Percentiles rank a stretch among this genome's conserved stretches.
phyloP scores from a whole-genome alignment of 1,140 invertebrate species.

The Caenorhabditis briggsae region DNA sequence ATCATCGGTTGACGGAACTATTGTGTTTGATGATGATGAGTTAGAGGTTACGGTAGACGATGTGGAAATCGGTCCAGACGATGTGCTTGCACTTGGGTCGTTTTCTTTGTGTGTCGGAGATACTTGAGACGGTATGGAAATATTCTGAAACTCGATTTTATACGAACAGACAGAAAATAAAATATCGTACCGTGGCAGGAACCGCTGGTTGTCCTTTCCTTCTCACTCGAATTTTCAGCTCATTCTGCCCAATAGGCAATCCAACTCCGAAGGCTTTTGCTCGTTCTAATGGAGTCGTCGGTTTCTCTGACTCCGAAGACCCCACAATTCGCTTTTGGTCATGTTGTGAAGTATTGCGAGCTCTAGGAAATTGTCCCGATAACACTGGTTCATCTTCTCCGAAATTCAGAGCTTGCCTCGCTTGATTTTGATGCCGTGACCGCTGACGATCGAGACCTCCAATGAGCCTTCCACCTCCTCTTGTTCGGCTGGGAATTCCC shows the following conservation, averaged over 20 bases:
- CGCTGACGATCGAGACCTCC: conserved; percentile 25
- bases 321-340: conserved; percentile 21
- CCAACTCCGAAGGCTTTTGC: conserved; percentile 34
- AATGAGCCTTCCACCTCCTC: conserved; percentile 1
- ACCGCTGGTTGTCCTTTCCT: conserved; percentile 57
- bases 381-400: not conserved
- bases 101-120: conserved; percentile 60
- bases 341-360: not conserved
- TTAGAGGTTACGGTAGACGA: not conserved
- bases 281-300: conserved; percentile 19
- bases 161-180: not conserved
- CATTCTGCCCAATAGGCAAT: conserved; percentile 21
- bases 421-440: conserved; percentile 23
- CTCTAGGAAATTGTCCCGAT: conserved; percentile 15
- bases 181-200: not conserved
- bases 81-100: not conserved
- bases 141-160: not conserved
- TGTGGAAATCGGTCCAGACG: not conserved
- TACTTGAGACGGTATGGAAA: not conserved
- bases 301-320: not conserved
- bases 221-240: conserved; percentile 1
- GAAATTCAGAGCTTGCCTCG: not conserved
- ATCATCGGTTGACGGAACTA: conserved; percentile 43
- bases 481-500: conserved; percentile 19
- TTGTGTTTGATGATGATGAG: conserved; percentile 28